Base-by-base conservation (phyloP, 2,888 invertebrate genomes). In the Yponomeuta plumbellus region DNA sequence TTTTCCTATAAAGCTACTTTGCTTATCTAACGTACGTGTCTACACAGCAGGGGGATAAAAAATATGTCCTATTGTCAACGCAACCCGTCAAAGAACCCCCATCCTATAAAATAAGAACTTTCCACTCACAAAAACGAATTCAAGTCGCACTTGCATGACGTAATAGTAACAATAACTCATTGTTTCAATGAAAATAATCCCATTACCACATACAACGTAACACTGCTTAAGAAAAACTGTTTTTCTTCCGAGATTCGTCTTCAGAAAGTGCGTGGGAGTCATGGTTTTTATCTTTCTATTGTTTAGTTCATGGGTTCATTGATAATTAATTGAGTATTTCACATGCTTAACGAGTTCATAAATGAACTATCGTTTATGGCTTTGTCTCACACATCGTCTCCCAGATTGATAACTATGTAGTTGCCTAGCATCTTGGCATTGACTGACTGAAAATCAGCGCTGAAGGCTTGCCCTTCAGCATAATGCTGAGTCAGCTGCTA, bases 231-330 rank as follows among this genome's bases (percentile, higher is more conserved):
- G 23, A 59, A 23, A 13, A 23, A 22, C 59, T 11, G 59, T 23
- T 59, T 59, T 59, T 59, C 59, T 13, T 59, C 21, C 59, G 21
- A 21, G 59, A 59, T 23, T 66, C 66, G 65, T 75, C 66, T 74
- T 75, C 77, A 79, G 85, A 86, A 86, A 85, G 85, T 76, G 71
- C 68, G 76, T 83, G 85, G 71, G 83, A 83, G 77, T 34, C 34
- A 34, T 10, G 1, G 34, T 34, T 34, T 34, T 34, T 34, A 8
- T 52, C 8, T 52, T 52, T 3, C 44, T 52, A 17, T 52, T 52
- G 44, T 52, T 52, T 52, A 13, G 17, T 52, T 52, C 44, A 52
- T 13, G 44, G 44, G 44, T 52, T 52, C 17, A 52, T 13, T 52
- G 44, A 52, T 52, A 52, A 52, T 52, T 52, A 17, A 52, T 17